Base-by-base conservation (phyloP, 2,113 vertebrate genomes). In the Istiophorus platypterus region DNA sequence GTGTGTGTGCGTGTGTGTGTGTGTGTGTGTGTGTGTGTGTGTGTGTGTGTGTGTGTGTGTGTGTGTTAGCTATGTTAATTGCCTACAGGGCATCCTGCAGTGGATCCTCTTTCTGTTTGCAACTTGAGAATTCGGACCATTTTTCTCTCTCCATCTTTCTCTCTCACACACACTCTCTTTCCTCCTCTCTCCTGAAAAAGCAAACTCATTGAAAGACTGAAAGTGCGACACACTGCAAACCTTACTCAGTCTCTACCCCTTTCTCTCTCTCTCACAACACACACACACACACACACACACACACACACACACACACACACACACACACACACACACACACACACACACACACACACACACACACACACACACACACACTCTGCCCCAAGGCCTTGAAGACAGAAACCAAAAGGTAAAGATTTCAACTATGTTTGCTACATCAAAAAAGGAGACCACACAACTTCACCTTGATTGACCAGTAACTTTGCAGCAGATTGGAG, bases 31-130 rank as follows among this genome's bases (percentile, higher is more conserved):
- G 31, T 34, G 31, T 34, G 31, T 34, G 31, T 61, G 63, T 69
- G 80, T 56, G 66, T 57, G 80, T 65, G 62, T 72, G 73, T 79
- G 71, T 76, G 76, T 78, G 79, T 78, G 79, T 51, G 76, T 82
- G 67, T 81, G 66, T 75, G 57, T 70, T 2, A 13, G 67, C 51
- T 73, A 58, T 22, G 39, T 80, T 59, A 70, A 75, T 56, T 82
- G 86, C 85, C 87, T 89, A 72, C 26, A 65, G 81, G 89, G 72
- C 66, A 83, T 85, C 70, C 49, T 87, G 66, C 72, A 81, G 72
- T 72, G 72, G 78, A 4, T 81, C 72, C 39, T 88, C 76, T 84
- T 81, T 88, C 86, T 64, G 64, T 69, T 72, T 84, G 80, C 68
- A 88, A 89, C 80, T 81, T 0, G 68, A 91, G 85, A 87, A 70